phyloP scores from a whole-genome alignment of 2,888 invertebrate genomes.

The Glyphotaelius pellucidus region DNA sequence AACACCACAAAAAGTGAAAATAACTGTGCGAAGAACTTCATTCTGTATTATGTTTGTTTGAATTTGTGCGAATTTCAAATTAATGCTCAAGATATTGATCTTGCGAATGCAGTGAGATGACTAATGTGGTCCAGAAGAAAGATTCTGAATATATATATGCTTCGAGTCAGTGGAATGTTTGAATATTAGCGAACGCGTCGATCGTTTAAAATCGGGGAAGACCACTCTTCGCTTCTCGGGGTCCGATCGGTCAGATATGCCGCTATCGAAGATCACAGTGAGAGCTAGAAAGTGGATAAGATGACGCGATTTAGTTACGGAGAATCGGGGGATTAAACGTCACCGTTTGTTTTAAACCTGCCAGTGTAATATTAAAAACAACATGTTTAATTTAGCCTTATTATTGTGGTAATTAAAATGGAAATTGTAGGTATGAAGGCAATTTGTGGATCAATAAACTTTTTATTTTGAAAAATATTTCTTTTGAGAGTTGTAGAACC shows the following conservation, averaged over 20 bases:
- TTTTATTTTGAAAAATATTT: background rate
- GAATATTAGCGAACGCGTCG: background rate
- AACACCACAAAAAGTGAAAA: constrained; percentile 20
- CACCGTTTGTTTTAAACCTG: background rate
- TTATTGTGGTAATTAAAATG: background rate
- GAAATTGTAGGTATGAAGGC: background rate
- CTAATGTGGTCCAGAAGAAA: background rate
- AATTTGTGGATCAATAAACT: background rate
- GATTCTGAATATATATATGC: background rate
- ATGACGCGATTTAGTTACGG: background rate
- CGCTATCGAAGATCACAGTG: background rate
- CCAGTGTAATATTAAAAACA: too few relatives aligned
- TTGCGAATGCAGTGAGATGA: background rate
- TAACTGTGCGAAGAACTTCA: constrained; percentile 42
- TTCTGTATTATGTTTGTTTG: background rate
- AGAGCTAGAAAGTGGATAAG: background rate
- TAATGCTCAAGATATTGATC: background rate
- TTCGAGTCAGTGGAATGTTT: background rate
- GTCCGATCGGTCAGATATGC: background rate
- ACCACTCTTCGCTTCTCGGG: background rate
- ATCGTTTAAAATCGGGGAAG: background rate
- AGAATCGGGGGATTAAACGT: background rate
- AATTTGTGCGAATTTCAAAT: background rate
- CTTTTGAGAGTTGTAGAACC: background rate
- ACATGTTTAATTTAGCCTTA: too few relatives aligned